These are phyloP conservation scores for Epizoanthus rinbou DNA, from an alignment of 92 coral and sea anemone species.

Conservation along the genomic window DNA sequence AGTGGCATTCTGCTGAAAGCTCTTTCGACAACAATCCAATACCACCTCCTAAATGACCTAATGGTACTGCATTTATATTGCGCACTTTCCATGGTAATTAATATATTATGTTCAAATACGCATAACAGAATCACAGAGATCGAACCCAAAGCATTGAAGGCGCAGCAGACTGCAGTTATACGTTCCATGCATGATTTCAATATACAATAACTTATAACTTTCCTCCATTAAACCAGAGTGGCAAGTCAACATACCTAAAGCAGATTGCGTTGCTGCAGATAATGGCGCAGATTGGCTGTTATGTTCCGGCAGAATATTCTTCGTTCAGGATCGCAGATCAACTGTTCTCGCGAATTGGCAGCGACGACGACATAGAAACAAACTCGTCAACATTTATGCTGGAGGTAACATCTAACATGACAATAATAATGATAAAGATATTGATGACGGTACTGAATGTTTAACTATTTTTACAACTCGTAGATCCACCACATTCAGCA, in stretches of 20 bases:
- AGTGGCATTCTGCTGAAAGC: not conserved
- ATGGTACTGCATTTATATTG: no score
- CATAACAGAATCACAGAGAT: no score
- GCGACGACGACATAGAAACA: slow-evolving; percentile 97
- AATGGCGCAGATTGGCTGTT: slow-evolving; percentile 99
- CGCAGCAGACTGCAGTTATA: no score
- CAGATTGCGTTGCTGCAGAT: slow-evolving; percentile 92
- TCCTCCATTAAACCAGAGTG: slow-evolving; percentile 63
- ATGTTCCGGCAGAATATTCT: slow-evolving; percentile 95
- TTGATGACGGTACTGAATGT: no score
- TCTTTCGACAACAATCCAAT: not conserved
- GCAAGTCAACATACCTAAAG: slow-evolving; percentile 95
- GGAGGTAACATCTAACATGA: slow-evolving; percentile 53
- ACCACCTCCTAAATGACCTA: no score
- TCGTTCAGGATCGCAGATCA: slow-evolving; percentile 94
- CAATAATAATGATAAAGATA: not conserved
- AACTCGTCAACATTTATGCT: slow-evolving; percentile 98
- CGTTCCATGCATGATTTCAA: no score
- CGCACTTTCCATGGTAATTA: no score
- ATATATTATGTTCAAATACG: no score
- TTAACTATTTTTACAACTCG: no score
- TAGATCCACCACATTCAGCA: no score
- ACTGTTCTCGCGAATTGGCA: slow-evolving; percentile 93
- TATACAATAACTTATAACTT: no score
- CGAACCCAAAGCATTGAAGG: no score